These are phyloP conservation scores for Eristalinus aeneus DNA, from an alignment of 2,888 invertebrate genomes.

Conservation along the genomic window DNA sequence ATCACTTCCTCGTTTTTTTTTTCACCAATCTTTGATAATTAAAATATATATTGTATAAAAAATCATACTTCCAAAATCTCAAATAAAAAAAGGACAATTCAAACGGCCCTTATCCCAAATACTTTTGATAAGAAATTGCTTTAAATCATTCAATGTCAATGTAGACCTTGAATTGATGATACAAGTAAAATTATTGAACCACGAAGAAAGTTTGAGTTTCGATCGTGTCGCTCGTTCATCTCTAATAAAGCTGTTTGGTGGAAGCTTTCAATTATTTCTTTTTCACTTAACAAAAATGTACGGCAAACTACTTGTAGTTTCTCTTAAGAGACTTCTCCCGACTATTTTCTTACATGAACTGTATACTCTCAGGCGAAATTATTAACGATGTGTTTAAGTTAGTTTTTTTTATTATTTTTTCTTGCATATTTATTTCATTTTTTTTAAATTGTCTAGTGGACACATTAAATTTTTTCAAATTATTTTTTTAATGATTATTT, in stretches of 20 bases:
- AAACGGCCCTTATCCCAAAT: background rate
- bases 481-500: too few relatives aligned
- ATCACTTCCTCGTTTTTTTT: background rate
- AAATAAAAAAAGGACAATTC: background rate
- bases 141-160: background rate
- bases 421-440: too few relatives aligned
- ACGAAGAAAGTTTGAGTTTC: background rate
- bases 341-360: background rate
- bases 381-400: too few relatives aligned
- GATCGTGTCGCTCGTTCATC: background rate
- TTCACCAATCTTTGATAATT: background rate
- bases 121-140: background rate
- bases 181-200: background rate
- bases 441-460: too few relatives aligned
- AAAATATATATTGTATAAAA: background rate
- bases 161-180: background rate
- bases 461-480: too few relatives aligned
- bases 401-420: too few relatives aligned
- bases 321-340: background rate
- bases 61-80: background rate
- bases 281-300: too few relatives aligned
- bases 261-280: background rate
- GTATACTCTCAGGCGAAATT: conserved; percentile 47
- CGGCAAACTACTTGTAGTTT: background rate
- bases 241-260: background rate